Evolutionary conservation across 2,113 vertebrate genomes (phyloP).

Genomic region (Lepus americanus): DNA sequence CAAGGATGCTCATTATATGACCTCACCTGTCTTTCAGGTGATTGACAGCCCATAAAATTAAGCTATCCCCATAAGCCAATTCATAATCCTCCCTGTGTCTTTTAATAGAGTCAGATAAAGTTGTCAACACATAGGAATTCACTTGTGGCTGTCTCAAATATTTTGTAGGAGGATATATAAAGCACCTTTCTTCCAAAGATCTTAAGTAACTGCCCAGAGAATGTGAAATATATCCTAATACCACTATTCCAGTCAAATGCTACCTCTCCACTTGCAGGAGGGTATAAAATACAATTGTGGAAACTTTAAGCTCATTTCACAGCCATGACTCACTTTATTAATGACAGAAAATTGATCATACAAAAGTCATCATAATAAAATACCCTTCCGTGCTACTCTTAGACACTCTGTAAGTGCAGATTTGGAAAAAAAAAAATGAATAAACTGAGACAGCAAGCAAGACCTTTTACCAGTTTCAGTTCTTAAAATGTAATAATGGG

Average conservation of each 20-base stretch:
- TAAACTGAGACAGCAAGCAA: not conserved
- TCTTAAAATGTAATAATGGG: constrained; percentile 22
- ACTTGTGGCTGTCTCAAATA: constrained; percentile 38
- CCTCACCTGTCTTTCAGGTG: constrained; percentile 54
- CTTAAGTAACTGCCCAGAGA: constrained; percentile 29
- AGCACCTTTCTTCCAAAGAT: constrained; percentile 21
- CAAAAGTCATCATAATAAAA: constrained; percentile 43
- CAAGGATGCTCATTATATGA: constrained; percentile 3
- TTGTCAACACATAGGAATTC: constrained; percentile 43
- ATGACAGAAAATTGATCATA: constrained; percentile 47
- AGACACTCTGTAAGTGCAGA: constrained; percentile 21
- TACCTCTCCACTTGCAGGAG: constrained; percentile 23
- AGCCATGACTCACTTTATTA: constrained; percentile 26
- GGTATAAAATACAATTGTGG: not conserved
- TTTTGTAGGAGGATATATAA: constrained; percentile 39
- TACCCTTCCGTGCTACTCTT: not conserved
- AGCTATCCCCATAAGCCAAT: constrained; percentile 2
- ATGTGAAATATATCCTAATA: constrained; percentile 61
- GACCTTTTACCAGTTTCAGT: not conserved
- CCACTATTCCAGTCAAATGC: constrained; percentile 31
- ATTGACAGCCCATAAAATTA: constrained; percentile 65
- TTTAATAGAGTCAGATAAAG: constrained; percentile 45
- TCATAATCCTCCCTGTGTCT: constrained; percentile 3
- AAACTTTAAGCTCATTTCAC: constrained; percentile 18
- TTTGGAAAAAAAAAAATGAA: constrained; percentile 41